Base-by-base conservation (phyloP, 2,888 invertebrate genomes). In the Onthophagus sagittarius region DNA sequence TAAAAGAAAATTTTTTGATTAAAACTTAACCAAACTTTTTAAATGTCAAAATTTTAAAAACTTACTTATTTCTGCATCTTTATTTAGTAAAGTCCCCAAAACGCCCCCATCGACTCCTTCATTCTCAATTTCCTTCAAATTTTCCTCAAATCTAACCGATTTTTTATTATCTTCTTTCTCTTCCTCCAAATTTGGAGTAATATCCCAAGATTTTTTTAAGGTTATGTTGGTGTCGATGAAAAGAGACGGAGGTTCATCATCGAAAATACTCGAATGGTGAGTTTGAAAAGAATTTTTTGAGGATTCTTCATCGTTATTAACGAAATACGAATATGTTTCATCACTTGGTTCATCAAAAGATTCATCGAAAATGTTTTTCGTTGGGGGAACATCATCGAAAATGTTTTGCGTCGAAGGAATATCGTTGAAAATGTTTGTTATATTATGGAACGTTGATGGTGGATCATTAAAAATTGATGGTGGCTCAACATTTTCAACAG, bases 181-280 rank as follows among this genome's bases (percentile, higher is more conserved):
- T 1, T 23, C 3, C 2, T 23, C 23, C 23, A 23, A 1, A 2
- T 23, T 23, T 23, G 23, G 23, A 3, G 3, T 23, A 3, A 23
- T 3, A 7, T 80, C 81, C 73, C 80, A 82, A 3, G 80, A 79
- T 71, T 79, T 77, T 64, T 23, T 23, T 3, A 23, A 23, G 23
- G 23, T 23, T 2, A 23, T 23, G 3, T 23, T 23, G 23, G 23
- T 23, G 3, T 23, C 23, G 23, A 77, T 76, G 32, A 79, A 75
- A 23, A 82, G 77, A 4, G 80, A 80, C 0, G 83, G 83, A 23
- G 84, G 83, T 72, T 82, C 82, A 31, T 79, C 79, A 76, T 84
- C 83, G 71, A 83, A 84, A 53, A 84, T 74, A 73, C 78, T 80
- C 0, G 78, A 79, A 63, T 75, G 74, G 11, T 76, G 70, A 63